Evolutionary conservation across 2,797 vertebrate species (phyloP).

Genomic region (Miichthys miiuy): DNA sequence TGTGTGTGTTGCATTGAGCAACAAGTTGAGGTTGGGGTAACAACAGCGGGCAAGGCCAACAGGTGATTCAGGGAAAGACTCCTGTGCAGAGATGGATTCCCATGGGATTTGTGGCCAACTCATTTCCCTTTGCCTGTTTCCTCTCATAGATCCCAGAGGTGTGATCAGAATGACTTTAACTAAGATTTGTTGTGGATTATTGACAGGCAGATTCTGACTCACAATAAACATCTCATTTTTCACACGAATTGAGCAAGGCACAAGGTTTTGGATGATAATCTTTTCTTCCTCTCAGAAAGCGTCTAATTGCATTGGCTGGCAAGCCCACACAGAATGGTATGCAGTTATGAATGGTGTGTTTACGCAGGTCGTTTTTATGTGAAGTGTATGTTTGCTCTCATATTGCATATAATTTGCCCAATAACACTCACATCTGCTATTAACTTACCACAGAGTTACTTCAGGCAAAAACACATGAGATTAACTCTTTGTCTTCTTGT

Average conservation of each 20-base stretch:
- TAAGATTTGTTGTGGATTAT: constrained; percentile 74
- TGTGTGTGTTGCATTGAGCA: constrained; percentile 51
- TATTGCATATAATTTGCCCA: constrained; percentile 86
- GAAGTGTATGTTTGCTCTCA: constrained; percentile 81
- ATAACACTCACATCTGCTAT: constrained; percentile 83
- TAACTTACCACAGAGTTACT: constrained; percentile 79
- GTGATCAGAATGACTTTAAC: constrained; percentile 73
- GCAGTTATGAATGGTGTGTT: constrained; percentile 83
- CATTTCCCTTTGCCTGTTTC: constrained; percentile 63
- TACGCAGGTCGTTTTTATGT: constrained; percentile 79
- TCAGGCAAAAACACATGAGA: constrained; percentile 58
- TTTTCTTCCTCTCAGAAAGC: constrained; percentile 83
- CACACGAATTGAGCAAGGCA: constrained; percentile 72
- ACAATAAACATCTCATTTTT: constrained; percentile 70
- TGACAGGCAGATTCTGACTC: constrained; percentile 70
- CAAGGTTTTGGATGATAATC: constrained; percentile 80
- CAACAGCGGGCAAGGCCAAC: constrained; percentile 65
- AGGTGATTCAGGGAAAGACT: constrained; percentile 77
- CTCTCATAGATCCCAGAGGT: constrained; percentile 76
- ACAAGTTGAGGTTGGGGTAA: constrained; percentile 63
- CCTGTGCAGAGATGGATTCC: constrained; percentile 67
- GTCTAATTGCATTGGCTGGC: constrained; percentile 83
- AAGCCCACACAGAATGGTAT: constrained; percentile 85
- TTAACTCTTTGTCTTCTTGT: constrained; percentile 65
- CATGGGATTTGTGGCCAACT: constrained; percentile 74